Evolutionary conservation across 2,113 vertebrate species (phyloP), one percentile per base, ranked within the genome.

Genomic region (Agapornis roseicollis): DNA sequence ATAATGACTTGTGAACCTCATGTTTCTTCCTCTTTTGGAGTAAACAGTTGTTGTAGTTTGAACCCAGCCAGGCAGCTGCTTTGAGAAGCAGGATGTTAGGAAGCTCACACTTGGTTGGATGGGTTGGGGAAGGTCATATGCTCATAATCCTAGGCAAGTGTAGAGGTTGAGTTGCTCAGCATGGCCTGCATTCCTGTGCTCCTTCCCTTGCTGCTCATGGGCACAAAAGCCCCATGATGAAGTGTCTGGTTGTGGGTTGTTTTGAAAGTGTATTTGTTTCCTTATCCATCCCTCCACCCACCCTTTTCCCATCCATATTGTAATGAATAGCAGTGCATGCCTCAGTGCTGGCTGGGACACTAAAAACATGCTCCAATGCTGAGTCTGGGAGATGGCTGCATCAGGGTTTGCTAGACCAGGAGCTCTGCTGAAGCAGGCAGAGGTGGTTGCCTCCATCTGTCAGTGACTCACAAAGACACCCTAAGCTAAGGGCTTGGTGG

Each of bases 291-390:
- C 35, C 8, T 80, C 18, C 25, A n/a, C 56, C 35, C 17, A 39
- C 64, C 2, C 2, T 69, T 86, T 79, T 22, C 39, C 39, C 5
- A 3, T 18, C 10, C 6, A 1, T 22, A 11, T 61, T 85, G n/a
- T 61, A 27, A 46, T 39, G 37, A 79, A 61, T 83, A 53, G 23
- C 60, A 22, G 35, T 39, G 74, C 74, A 58, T 73, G 86, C n/a
- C 12, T 64, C 18, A 2, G 11, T 50, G 42, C 41, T 82, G 53
- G 27, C 49, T 85, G 68, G 47, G 52, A 39, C 42, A 37, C 53
- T 37, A 52, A 18, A 50, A 86, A 23, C 16, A 2, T 1, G 0
- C 31, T 53, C 15, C 0, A 2, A 2, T 53, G 60, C 39, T 63
- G 79, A 61, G 11, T 90, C 37, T 90, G 80, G 55, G 73, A 66